These are phyloP conservation scores for Mionectes olivaceus DNA, from an alignment of 2,797 vertebrate genomes.

Conservation along the genomic window DNA sequence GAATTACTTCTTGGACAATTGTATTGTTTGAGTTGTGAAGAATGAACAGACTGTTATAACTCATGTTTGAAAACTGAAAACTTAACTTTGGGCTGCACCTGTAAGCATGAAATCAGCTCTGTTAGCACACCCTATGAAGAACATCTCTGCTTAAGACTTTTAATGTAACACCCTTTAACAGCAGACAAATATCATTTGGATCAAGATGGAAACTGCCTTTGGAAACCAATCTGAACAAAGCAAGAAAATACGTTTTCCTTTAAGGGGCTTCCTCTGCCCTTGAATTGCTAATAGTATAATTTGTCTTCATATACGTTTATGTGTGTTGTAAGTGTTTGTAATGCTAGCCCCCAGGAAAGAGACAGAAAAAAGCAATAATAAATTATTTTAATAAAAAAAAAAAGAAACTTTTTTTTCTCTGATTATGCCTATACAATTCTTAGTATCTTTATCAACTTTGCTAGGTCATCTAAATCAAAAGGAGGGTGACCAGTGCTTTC, in stretches of 20 bases:
- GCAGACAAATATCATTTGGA: background rate
- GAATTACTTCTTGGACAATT: conserved; percentile 44
- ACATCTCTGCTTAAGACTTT: background rate
- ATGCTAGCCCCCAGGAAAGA: background rate
- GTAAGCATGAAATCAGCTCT: background rate
- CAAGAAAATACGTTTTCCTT: background rate
- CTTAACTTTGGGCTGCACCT: background rate
- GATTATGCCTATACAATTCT: background rate
- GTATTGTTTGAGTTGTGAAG: conserved; percentile 65
- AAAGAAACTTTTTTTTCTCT: background rate
- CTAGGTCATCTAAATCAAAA: background rate
- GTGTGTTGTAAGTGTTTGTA: background rate
- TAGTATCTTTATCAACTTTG: background rate
- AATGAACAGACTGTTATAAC: conserved; percentile 51
- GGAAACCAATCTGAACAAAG: background rate
- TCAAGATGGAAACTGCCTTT: background rate
- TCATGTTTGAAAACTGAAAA: conserved; percentile 38
- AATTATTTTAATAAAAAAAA: too few relatives aligned
- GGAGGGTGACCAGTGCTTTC: background rate
- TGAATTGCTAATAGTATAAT: background rate
- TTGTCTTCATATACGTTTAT: background rate
- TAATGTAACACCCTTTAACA: background rate
- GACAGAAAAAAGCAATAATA: background rate
- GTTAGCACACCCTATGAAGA: background rate
- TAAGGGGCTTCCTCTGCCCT: background rate